These are phyloP conservation scores for Epinephelus moara DNA, from an alignment of 2,113 vertebrate species.

Conservation along the genomic window DNA sequence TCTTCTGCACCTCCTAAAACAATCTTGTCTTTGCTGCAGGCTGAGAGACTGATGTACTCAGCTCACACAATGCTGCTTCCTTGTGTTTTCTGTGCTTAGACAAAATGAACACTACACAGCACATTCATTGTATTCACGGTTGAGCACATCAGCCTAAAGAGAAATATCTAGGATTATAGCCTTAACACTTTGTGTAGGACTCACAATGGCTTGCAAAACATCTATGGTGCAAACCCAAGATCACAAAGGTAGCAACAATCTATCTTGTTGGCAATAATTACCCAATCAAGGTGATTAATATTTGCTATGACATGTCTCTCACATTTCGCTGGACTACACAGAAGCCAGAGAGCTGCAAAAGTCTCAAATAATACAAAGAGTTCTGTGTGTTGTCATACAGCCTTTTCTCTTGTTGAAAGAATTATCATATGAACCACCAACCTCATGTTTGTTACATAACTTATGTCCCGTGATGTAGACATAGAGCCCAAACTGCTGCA, in stretches of 20 bases:
- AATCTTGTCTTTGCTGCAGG: slow-evolving; percentile 15
- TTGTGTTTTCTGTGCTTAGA: slow-evolving; percentile 25
- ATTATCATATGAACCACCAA: slow-evolving; percentile 38
- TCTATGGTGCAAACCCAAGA: slow-evolving; percentile 9
- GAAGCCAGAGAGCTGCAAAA: slow-evolving; percentile 23
- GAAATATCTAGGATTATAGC: slow-evolving; percentile 17
- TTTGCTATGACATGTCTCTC: slow-evolving; percentile 29
- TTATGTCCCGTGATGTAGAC: background rate
- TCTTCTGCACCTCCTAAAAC: background rate
- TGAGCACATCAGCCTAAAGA: slow-evolving; percentile 10
- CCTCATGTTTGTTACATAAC: background rate
- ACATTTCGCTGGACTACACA: slow-evolving; percentile 24
- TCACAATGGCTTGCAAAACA: slow-evolving; percentile 11
- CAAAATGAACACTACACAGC: slow-evolving; percentile 32
- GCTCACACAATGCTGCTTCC: slow-evolving; percentile 12
- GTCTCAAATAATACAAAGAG: slow-evolving; percentile 48
- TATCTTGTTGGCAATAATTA: slow-evolving; percentile 39
- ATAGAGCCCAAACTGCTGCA: background rate
- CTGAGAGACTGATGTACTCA: background rate
- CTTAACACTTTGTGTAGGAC: background rate
- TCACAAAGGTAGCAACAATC: slow-evolving; percentile 12
- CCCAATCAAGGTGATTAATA: slow-evolving; percentile 45
- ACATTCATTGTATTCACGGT: background rate
- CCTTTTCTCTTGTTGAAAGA: slow-evolving; percentile 5
- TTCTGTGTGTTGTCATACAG: slow-evolving; percentile 23